These are phyloP conservation scores for Grus americana DNA, from an alignment of 2,113 vertebrate species.

Conservation along the genomic window DNA sequence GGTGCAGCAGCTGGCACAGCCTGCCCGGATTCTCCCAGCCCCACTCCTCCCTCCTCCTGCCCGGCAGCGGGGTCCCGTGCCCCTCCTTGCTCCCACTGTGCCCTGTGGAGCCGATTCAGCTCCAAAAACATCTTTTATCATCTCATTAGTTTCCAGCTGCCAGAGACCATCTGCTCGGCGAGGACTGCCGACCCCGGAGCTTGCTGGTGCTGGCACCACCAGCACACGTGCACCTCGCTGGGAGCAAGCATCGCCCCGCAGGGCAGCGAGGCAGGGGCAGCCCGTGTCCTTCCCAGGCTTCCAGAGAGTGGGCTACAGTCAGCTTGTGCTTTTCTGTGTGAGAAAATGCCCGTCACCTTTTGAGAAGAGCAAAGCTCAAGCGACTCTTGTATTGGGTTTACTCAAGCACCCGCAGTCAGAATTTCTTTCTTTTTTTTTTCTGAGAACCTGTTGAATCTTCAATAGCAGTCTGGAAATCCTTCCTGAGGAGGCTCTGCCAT, in stretches of 20 bases:
- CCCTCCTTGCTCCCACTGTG: not conserved
- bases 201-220: not conserved
- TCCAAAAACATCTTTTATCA: rapidly evolving
- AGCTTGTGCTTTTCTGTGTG: rapidly evolving
- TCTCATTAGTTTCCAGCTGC: not conserved
- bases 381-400: not conserved
- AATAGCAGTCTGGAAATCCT: not conserved
- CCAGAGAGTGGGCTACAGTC: not conserved
- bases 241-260: rapidly evolving
- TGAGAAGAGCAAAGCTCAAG: not conserved
- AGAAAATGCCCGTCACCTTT: rapidly evolving
- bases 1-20: not conserved
- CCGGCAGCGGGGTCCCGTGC: rapidly evolving
- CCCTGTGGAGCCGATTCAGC: rapidly evolving
- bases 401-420: not conserved
- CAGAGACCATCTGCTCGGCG: rapidly evolving
- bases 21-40: not conserved
- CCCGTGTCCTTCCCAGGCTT: not conserved
- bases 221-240: rapidly evolving
- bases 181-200: rapidly evolving
- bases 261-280: not conserved
- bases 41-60: not conserved
- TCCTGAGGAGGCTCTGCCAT: not conserved
- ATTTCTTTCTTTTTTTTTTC: not conserved
- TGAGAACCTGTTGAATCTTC: not conserved